Evolutionary conservation across 2,113 vertebrate genomes (phyloP), one percentile per base, ranked within the genome.

Genomic region (Glaucomys volans): DNA sequence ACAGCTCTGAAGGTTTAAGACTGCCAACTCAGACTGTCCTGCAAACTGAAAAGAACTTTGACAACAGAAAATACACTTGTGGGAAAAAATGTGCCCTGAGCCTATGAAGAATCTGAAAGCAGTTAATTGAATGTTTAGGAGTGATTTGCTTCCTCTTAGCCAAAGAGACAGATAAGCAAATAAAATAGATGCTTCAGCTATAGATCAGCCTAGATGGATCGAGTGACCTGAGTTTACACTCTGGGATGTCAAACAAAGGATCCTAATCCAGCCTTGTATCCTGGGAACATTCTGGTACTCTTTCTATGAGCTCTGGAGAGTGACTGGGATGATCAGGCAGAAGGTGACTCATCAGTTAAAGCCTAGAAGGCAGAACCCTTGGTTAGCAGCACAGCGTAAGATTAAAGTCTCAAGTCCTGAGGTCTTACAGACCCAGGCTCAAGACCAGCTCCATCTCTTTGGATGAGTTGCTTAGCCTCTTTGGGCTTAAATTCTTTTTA

Each of bases 61-160:
- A 69, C 28, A 82, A 79, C 16, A 86, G 79, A 76, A 93, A 92
- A 92, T 67, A 37, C 85, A 71, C n/a, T 40, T 17, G 75, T 42
- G 2, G 24, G 40, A 62, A 52, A 67, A 62, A n/a, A 54, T 3
- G 24, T 40, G 10, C 37, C n/a, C 13, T 81, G 74, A 86, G 44
- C 72, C 12, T 37, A 44, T 57, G 22, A 77, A 7, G 47, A 52
- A 72, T 47, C 79, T 72, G 71, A 94, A 90, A 92, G 82, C 52
- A 67, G 18, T 14, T 77, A 12, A 79, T 28, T 90, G 67, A 94
- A 82, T 77, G 35, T 14, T 57, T 71, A 47, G 42, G 40, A 79
- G 17, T 37, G 64, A 79, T 83, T 89, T 4, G 2, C 74, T 86
- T 89, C 67, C 22, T 90, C 28, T 75, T 44, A 64, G 22, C 54